A percentile compares a stretch with the other conserved stretches of the same genome.
phyloP scores from a whole-genome alignment of 2,113 vertebrate genomes.

The Neogobius melanostomus region DNA sequence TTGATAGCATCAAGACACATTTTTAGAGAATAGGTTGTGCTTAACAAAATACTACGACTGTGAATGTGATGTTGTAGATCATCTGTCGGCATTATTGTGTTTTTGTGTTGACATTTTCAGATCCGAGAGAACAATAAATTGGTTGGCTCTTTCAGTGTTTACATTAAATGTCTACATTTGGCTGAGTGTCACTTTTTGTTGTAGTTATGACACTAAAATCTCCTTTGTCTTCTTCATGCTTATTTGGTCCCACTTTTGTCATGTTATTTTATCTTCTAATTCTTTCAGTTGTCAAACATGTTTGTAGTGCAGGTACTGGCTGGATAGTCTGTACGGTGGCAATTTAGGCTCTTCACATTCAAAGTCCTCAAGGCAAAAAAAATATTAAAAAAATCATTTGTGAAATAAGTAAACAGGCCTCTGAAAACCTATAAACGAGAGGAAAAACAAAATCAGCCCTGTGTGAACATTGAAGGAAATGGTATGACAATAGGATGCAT shows the following conservation, averaged over 20 bases:
- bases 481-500: slow-evolving; percentile 8
- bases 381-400: slow-evolving; percentile 73
- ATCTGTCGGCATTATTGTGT: slow-evolving; percentile 10
- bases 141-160: slow-evolving; percentile 20
- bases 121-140: slow-evolving; percentile 29
- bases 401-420: slow-evolving; percentile 86
- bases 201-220: slow-evolving; percentile 15
- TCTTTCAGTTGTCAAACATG: slow-evolving; percentile 12
- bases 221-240: slow-evolving; percentile 28
- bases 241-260: slow-evolving; percentile 53
- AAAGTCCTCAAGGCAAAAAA: slow-evolving; percentile 52
- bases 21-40: too few relatives aligned
- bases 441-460: not conserved
- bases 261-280: slow-evolving; percentile 36
- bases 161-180: slow-evolving; percentile 12
- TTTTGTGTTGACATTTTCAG: slow-evolving; percentile 28
- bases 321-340: slow-evolving; percentile 28
- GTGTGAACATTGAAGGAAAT: not conserved
- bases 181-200: slow-evolving; percentile 13
- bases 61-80: not conserved
- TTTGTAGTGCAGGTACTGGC: slow-evolving; percentile 39
- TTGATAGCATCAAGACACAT: not conserved
- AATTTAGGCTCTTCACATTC: slow-evolving; percentile 57
- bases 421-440: slow-evolving; percentile 81
- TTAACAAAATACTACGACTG: slow-evolving; percentile 15